Evolutionary conservation across 2,113 vertebrate genomes (phyloP).

Genomic region (Corythoichthys intestinalis): DNA sequence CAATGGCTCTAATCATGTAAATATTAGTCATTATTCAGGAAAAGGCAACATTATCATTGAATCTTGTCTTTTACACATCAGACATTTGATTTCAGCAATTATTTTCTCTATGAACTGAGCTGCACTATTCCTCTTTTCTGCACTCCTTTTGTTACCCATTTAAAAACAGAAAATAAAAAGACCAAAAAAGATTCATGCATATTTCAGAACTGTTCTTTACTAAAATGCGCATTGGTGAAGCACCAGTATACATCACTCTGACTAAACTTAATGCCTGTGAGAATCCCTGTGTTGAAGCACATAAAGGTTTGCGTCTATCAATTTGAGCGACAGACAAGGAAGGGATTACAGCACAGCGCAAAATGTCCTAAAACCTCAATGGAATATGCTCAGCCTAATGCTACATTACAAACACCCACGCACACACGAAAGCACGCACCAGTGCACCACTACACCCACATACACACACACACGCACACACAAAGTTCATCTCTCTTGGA

Average conservation of each 20-base stretch:
- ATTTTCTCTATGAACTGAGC: not conserved
- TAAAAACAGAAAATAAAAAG: conserved; percentile 5
- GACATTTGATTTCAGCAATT: not conserved
- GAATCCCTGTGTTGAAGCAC: conserved; percentile 17
- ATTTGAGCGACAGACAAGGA: conserved; percentile 3
- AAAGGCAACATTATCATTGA: conserved; percentile 5
- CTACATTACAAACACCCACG: conserved; percentile 12
- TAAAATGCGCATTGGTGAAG: conserved; percentile 53
- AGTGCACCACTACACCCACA: not conserved
- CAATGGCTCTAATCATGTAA: conserved; percentile 6
- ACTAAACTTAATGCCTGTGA: conserved; percentile 56
- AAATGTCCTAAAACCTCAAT: conserved; percentile 31
- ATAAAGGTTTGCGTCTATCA: not conserved
- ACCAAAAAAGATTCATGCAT: conserved; percentile 44
- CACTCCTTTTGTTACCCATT: conserved; percentile 22
- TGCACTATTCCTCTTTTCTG: not conserved
- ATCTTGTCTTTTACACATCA: not conserved
- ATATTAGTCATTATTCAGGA: conserved; percentile 8
- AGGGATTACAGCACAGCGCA: conserved; percentile 19
- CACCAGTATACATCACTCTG: conserved; percentile 34
- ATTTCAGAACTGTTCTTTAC: conserved; percentile 56
- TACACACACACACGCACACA: not conserved
- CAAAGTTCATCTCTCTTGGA: not conserved
- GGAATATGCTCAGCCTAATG: conserved; percentile 32
- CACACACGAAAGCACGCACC: not conserved